Conservation (phyloP, 2,888 invertebrate species). For the Eilema depressum region DNA sequence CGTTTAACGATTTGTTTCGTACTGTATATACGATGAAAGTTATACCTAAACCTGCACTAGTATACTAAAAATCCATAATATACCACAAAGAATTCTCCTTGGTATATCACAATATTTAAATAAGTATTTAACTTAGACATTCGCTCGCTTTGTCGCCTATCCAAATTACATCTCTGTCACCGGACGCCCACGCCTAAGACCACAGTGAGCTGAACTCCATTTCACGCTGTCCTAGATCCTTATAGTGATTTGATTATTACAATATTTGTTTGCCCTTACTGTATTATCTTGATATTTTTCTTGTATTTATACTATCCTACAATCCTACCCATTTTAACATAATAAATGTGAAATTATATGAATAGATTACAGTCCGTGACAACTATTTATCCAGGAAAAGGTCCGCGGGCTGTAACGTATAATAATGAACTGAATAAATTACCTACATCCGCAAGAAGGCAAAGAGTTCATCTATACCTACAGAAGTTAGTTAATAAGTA, state of each 20-base stretch:
- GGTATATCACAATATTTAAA: neutral
- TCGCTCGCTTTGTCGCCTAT: neutral
- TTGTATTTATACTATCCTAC: neutral
- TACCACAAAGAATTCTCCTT: neutral
- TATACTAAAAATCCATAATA: too few species aligned
- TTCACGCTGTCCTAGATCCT: neutral
- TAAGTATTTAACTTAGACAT: neutral
- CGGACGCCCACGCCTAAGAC: neutral
- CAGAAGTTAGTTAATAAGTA: neutral
- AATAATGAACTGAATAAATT: too few species aligned
- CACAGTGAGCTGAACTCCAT: neutral
- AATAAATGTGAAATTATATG: too few species aligned
- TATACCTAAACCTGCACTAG: too few species aligned
- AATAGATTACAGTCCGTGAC: too few species aligned
- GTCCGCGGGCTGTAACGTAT: too few species aligned
- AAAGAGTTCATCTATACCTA: neutral
- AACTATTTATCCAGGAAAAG: too few species aligned
- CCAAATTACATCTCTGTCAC: neutral
- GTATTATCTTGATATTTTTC: too few species aligned
- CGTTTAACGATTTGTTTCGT: too few species aligned
- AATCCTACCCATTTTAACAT: too few species aligned
- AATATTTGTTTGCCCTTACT: neutral
- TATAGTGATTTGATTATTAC: neutral
- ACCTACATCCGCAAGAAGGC: neutral
- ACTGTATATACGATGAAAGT: too few species aligned